phyloP scores from a whole-genome alignment of 2,113 vertebrate genomes.

The Thunnus thynnus region DNA sequence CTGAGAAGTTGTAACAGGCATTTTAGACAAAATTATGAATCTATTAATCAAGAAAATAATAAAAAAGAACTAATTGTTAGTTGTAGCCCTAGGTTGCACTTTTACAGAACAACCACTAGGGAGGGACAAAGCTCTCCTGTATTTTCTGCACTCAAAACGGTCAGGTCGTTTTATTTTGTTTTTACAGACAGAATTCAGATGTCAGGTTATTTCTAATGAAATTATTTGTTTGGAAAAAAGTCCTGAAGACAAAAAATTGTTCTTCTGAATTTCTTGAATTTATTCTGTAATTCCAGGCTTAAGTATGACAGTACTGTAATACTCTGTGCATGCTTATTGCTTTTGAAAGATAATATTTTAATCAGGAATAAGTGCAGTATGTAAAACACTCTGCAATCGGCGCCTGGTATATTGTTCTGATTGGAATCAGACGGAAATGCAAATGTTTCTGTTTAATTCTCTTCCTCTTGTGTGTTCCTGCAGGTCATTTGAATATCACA shows the following conservation, averaged over 20 bases:
- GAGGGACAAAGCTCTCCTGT: slow-evolving; percentile 39
- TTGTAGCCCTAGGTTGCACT: slow-evolving; percentile 17
- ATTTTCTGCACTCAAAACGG: not conserved
- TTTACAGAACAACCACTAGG: slow-evolving; percentile 44
- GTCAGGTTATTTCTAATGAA: not conserved
- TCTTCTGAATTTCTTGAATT: not conserved
- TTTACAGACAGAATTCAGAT: not conserved
- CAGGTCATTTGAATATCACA: slow-evolving; percentile 56
- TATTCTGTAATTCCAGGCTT: not conserved
- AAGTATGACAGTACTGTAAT: not conserved
- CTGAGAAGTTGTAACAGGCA: no score
- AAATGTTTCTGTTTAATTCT: slow-evolving; percentile 53
- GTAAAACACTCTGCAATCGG: slow-evolving; percentile 32
- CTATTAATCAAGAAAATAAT: not conserved
- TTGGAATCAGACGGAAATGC: slow-evolving; percentile 64
- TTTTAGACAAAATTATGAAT: not conserved
- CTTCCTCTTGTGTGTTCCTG: slow-evolving; percentile 49
- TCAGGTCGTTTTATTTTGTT: no score
- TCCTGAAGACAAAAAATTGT: not conserved
- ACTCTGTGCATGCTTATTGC: not conserved
- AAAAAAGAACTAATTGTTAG: not conserved
- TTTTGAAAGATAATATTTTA: slow-evolving; percentile 9
- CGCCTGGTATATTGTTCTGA: slow-evolving; percentile 26
- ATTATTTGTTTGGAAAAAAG: not conserved
- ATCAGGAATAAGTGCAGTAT: slow-evolving; percentile 37